phyloP scores from a whole-genome alignment of 2,888 invertebrate genomes.

The Notodonta dromedarius region DNA sequence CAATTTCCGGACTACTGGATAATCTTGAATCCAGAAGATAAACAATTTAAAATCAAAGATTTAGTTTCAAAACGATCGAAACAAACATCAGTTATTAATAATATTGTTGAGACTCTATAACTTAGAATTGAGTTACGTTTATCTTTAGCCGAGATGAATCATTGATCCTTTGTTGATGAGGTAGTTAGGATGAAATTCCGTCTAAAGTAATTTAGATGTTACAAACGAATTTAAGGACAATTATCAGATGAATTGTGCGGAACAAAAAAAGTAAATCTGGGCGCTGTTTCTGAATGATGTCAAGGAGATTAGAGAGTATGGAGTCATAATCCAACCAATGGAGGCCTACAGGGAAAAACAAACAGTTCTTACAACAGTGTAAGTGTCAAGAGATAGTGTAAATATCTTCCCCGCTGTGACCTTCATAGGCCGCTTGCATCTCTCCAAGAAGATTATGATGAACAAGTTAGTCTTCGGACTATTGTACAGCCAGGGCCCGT shows the following conservation, averaged over 20 bases:
- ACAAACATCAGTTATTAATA: slow-evolving; percentile 20
- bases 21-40: slow-evolving; percentile 9
- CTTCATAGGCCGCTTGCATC: slow-evolving; percentile 77
- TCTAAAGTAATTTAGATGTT: not conserved
- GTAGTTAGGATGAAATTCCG: not conserved
- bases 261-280: too few relatives aligned
- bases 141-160: slow-evolving; percentile 5
- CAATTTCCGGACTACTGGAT: not conserved
- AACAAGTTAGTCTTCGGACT: slow-evolving; percentile 62
- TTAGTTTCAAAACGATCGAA: slow-evolving; percentile 23
- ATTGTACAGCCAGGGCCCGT: slow-evolving; percentile 75
- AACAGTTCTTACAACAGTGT: slow-evolving; percentile 72
- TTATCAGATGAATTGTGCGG: not conserved
- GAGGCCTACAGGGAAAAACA: not conserved
- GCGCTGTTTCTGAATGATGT: too few relatives aligned
- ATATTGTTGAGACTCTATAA: slow-evolving; percentile 19
- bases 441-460: slow-evolving; percentile 74
- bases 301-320: too few relatives aligned
- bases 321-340: too few relatives aligned
- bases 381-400: slow-evolving; percentile 78
- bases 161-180: not conserved
- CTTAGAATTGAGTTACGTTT: slow-evolving; percentile 15
- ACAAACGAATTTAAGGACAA: not conserved
- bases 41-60: slow-evolving; percentile 29
- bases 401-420: slow-evolving; percentile 83